phyloP scores from a whole-genome alignment of 2,797 vertebrate genomes.

The Streptopelia turtur region DNA sequence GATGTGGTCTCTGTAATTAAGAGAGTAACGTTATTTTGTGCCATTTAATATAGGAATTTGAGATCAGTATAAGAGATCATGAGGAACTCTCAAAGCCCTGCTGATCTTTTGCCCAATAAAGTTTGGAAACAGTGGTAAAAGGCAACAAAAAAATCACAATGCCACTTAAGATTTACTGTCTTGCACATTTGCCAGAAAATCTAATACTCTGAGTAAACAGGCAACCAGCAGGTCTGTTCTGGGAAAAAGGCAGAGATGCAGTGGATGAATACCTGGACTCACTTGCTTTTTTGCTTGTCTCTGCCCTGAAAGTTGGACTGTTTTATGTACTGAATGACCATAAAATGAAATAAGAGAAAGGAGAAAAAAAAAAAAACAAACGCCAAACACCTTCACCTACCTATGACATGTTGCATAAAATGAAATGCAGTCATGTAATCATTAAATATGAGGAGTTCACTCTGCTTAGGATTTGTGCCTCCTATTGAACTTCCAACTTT shows the following conservation, averaged over 20 bases:
- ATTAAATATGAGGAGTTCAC: background rate
- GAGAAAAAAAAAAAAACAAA: background rate
- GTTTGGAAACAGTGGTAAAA: background rate
- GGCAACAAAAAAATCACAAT: background rate
- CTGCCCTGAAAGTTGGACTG: background rate
- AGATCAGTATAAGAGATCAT: background rate
- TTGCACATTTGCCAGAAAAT: background rate
- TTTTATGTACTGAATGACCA: background rate
- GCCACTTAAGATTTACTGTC: background rate
- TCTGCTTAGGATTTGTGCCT: background rate
- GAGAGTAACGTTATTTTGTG: background rate
- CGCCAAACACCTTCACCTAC: background rate
- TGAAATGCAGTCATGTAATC: background rate
- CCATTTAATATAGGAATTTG: background rate
- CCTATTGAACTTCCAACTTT: background rate
- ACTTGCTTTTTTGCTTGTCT: background rate
- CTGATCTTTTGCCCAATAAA: background rate
- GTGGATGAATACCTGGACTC: background rate
- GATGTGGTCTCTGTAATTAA: background rate
- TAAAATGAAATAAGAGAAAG: background rate
- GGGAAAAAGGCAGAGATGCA: background rate
- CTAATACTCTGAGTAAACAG: background rate
- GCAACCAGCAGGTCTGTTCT: background rate
- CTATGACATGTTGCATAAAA: background rate
- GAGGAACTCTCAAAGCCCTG: background rate